A percentile compares a stretch with the other conserved stretches of the same genome.
Conservation (phyloP, 2,113 vertebrate species). For the Romanogobio albipinnatus region DNA sequence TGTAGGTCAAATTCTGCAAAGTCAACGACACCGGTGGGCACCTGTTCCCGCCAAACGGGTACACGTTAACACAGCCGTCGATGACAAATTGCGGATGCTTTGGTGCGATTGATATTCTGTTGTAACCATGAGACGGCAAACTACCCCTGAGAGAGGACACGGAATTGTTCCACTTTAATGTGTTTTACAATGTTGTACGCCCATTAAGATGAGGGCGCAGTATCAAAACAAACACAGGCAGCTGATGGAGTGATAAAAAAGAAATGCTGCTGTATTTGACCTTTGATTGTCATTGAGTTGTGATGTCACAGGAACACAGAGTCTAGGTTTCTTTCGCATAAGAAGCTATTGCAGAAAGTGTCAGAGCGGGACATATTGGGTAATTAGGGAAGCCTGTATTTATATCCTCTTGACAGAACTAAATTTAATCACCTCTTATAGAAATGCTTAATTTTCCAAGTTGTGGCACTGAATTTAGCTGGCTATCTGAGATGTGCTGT, state of each 20-base stretch:
- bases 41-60: slow-evolving; percentile 28
- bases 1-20: slow-evolving; percentile 60
- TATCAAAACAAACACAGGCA: slow-evolving; percentile 57
- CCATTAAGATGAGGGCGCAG: slow-evolving; percentile 12
- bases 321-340: slow-evolving; percentile 8
- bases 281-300: slow-evolving; percentile 75
- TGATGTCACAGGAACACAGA: slow-evolving; percentile 9
- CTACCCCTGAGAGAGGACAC: background rate
- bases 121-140: background rate
- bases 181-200: background rate
- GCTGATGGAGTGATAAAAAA: slow-evolving; percentile 49
- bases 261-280: slow-evolving; percentile 62
- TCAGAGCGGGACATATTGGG: slow-evolving; percentile 12
- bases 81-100: slow-evolving; percentile 24
- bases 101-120: slow-evolving; percentile 4
- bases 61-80: background rate
- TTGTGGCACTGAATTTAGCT: slow-evolving; percentile 23
- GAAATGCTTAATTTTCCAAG: slow-evolving; percentile 11
- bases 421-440: background rate
- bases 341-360: slow-evolving; percentile 28
- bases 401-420: background rate
- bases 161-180: background rate
- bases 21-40: slow-evolving; percentile 47
- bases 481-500: background rate
- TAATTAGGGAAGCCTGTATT: slow-evolving; percentile 9